Evolutionary conservation across 2,888 invertebrate species (phyloP).

Genomic region (Brachypterus glaber): DNA sequence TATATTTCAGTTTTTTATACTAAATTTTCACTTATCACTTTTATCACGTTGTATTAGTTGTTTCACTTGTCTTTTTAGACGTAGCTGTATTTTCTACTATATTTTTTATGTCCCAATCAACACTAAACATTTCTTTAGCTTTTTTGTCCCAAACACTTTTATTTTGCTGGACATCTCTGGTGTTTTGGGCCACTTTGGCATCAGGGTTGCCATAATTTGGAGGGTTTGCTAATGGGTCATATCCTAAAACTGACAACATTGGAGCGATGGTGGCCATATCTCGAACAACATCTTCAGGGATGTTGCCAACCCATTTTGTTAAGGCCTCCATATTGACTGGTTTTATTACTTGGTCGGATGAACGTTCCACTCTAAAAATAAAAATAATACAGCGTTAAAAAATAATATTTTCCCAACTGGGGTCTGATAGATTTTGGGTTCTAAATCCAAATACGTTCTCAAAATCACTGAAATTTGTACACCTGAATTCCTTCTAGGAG

Average conservation of each 20-base stretch:
- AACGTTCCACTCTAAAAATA: slow-evolving; percentile 79
- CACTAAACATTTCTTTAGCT: slow-evolving; percentile 40
- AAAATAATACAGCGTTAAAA: too few relatives aligned
- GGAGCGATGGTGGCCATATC: slow-evolving; percentile 92
- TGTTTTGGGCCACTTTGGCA: slow-evolving; percentile 60
- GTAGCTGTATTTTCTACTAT: too few relatives aligned
- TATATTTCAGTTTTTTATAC: too few relatives aligned
- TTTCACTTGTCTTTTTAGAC: too few relatives aligned
- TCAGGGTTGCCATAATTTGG: slow-evolving; percentile 88
- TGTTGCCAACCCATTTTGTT: slow-evolving; percentile 82
- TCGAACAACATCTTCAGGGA: slow-evolving; percentile 82
- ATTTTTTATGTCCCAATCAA: slow-evolving; percentile 26
- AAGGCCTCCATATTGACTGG: slow-evolving; percentile 95
- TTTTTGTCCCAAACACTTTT: slow-evolving; percentile 37
- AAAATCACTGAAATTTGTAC: too few relatives aligned
- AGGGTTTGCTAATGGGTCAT: slow-evolving; percentile 94
- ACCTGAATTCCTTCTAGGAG: too few relatives aligned
- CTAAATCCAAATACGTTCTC: too few relatives aligned
- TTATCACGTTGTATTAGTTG: too few relatives aligned
- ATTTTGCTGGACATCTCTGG: slow-evolving; percentile 39
- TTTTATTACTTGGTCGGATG: slow-evolving; percentile 97
- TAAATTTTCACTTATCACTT: too few relatives aligned
- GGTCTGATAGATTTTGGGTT: too few relatives aligned
- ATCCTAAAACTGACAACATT: slow-evolving; percentile 85
- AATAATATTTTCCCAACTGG: too few relatives aligned